Evolutionary conservation across 2,888 invertebrate species (phyloP).

Genomic region (Chirona hameri): DNA sequence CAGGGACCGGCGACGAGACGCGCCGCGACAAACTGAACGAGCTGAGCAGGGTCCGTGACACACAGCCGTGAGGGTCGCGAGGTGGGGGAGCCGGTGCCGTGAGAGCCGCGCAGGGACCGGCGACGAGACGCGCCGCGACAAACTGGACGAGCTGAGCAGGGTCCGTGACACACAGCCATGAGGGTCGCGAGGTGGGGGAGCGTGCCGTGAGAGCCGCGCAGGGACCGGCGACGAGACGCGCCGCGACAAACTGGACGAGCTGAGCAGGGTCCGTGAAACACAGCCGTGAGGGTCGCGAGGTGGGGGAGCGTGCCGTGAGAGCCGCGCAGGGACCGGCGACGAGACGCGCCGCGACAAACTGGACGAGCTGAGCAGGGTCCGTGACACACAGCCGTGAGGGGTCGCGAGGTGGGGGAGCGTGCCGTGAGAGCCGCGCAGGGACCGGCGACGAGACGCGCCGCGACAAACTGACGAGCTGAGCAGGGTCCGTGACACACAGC

Average conservation of each 20-base stretch:
- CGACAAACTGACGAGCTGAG: slow-evolving; percentile 91
- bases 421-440: slow-evolving; percentile 83
- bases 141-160: slow-evolving; percentile 91
- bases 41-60: slow-evolving; percentile 66
- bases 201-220: slow-evolving; percentile 82
- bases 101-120: slow-evolving; percentile 87
- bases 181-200: slow-evolving; percentile 26
- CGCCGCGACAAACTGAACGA: slow-evolving; percentile 94
- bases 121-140: slow-evolving; percentile 87
- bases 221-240: slow-evolving; percentile 86
- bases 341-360: slow-evolving; percentile 92
- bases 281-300: no score
- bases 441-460: slow-evolving; percentile 89
- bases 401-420: slow-evolving; percentile 45
- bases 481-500: slow-evolving; percentile 54
- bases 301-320: slow-evolving; percentile 65
- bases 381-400: slow-evolving; percentile 40
- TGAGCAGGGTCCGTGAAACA: slow-evolving; percentile 63
- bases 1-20: slow-evolving; percentile 84
- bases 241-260: slow-evolving; percentile 93
- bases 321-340: slow-evolving; percentile 82
- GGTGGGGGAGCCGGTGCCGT: no score
- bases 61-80: no score
- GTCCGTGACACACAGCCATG: slow-evolving; percentile 47
- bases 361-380: slow-evolving; percentile 83